phyloP scores from a whole-genome alignment of 37 sponge, comb jelly and placozoan species.

The Eunapius fragilis region DNA sequence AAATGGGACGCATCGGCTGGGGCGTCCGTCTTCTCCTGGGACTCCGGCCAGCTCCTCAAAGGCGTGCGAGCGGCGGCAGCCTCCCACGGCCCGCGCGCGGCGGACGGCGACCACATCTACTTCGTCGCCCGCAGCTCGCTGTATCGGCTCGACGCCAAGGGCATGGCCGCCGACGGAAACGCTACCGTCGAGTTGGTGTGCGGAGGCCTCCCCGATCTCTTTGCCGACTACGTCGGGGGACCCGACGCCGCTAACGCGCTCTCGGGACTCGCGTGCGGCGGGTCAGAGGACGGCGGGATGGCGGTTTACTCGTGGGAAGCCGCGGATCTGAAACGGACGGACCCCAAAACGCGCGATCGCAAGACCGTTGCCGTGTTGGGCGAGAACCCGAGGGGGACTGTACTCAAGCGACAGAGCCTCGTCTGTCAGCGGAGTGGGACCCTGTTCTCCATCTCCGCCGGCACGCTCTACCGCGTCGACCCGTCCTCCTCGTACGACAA shows the following conservation, averaged over 20 bases:
- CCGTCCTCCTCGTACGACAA: not conserved
- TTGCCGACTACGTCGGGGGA: not conserved
- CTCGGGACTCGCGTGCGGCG: not conserved
- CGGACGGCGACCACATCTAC: not conserved
- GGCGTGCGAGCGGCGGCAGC: not conserved
- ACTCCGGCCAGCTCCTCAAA: not conserved
- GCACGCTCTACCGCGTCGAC: not conserved
- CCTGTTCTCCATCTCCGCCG: not conserved
- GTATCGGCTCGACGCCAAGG: not conserved
- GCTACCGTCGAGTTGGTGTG: not conserved
- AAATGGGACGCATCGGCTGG: not conserved
- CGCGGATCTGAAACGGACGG: not conserved
- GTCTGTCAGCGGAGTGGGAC: not conserved
- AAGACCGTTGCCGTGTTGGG: not conserved
- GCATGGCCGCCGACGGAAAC: not conserved
- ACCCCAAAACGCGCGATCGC: not conserved
- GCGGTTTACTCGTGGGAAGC: not conserved
- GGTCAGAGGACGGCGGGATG: not conserved
- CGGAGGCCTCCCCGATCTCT: not conserved
- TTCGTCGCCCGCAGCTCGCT: not conserved
- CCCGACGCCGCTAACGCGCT: not conserved
- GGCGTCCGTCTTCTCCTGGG: not conserved
- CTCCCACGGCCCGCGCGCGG: not conserved
- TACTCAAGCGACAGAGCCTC: not conserved
- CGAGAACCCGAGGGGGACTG: not conserved